A percentile compares a stretch with the other conserved stretches of the same genome.
These are phyloP conservation scores for Pilophorus perplexus DNA, from an alignment of 2,888 invertebrate species.

Conservation along the genomic window DNA sequence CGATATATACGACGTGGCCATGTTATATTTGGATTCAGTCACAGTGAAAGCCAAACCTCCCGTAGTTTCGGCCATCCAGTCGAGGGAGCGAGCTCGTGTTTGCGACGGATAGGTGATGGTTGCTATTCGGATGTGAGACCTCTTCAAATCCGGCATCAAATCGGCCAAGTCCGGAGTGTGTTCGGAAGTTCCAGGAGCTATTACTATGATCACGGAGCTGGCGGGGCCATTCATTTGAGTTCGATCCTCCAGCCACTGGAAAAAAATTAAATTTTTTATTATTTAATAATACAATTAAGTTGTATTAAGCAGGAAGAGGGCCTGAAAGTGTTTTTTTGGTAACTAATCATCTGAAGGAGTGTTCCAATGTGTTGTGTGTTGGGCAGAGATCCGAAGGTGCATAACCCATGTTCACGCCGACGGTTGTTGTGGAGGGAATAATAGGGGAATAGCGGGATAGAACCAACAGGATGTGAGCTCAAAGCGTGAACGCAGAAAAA, in stretches of 20 bases:
- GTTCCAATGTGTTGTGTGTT: too few relatives aligned
- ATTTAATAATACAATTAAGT: too few relatives aligned
- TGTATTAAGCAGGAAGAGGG: too few relatives aligned
- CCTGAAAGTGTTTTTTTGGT: too few relatives aligned
- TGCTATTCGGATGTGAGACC: conserved; percentile 56
- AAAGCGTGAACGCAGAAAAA: too few relatives aligned
- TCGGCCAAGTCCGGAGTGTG: conserved; percentile 53
- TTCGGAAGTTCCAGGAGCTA: conserved; percentile 58
- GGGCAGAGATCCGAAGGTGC: too few relatives aligned
- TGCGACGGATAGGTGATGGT: conserved; percentile 60
- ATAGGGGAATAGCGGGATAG: too few relatives aligned
- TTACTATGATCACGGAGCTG: conserved; percentile 58
- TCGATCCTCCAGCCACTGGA: conserved; percentile 56
- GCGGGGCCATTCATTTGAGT: conserved; percentile 55
- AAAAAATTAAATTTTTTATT: not conserved
- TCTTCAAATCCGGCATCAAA: conserved; percentile 54
- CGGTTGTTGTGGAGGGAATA: too few relatives aligned
- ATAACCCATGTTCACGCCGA: too few relatives aligned
- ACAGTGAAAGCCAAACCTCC: conserved; percentile 56
- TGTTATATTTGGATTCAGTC: conserved; percentile 57
- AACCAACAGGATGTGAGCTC: too few relatives aligned
- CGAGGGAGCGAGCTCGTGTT: conserved; percentile 54
- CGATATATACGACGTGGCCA: conserved; percentile 56
- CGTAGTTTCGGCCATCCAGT: conserved; percentile 55
- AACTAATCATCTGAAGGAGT: too few relatives aligned